A percentile compares a stretch with the other conserved stretches of the same genome.
phyloP scores from a whole-genome alignment of 1,140 invertebrate species.

The Lepidotrigona ventralis region DNA sequence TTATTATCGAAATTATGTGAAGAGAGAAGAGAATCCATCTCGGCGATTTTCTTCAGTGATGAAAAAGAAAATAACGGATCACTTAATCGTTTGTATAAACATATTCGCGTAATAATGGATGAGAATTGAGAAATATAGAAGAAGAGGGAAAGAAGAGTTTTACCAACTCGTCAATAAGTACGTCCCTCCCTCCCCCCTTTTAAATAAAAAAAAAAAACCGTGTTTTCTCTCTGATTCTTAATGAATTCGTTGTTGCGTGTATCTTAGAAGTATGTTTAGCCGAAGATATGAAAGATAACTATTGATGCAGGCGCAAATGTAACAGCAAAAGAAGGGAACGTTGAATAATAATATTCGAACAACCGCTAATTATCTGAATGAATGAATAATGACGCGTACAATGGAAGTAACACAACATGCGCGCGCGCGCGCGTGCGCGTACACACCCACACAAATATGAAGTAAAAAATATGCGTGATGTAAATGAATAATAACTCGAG shows the following conservation, averaged over 20 bases:
- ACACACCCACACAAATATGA: neutral
- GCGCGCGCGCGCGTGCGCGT: too few relatives aligned
- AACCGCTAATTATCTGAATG: conserved; percentile 5
- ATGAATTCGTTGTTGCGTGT: conserved; percentile 69
- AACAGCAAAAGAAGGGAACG: neutral
- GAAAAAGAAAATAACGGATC: neutral
- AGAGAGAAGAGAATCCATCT: neutral
- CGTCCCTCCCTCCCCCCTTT: conserved; percentile 31
- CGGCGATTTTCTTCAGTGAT: conserved; percentile 29
- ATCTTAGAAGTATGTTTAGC: conserved; percentile 68
- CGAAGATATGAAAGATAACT: conserved; percentile 49
- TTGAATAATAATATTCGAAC: conserved; percentile 16
- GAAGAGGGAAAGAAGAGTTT: conserved; percentile 43
- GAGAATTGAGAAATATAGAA: conserved; percentile 37
- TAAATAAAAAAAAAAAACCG: conserved; percentile 23
- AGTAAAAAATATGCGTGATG: conserved; percentile 26
- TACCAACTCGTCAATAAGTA: conserved; percentile 53
- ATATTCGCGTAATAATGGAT: conserved; percentile 13
- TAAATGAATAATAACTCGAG: conserved; percentile 54
- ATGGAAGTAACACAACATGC: too few relatives aligned
- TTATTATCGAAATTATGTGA: neutral
- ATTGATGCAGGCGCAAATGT: neutral
- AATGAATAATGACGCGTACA: conserved; percentile 11
- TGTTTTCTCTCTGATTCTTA: conserved; percentile 53
- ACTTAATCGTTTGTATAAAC: conserved; percentile 37